These are phyloP conservation scores for Microcebus ravelobensis DNA, from an alignment of 2,113 vertebrate genomes.

Conservation along the genomic window DNA sequence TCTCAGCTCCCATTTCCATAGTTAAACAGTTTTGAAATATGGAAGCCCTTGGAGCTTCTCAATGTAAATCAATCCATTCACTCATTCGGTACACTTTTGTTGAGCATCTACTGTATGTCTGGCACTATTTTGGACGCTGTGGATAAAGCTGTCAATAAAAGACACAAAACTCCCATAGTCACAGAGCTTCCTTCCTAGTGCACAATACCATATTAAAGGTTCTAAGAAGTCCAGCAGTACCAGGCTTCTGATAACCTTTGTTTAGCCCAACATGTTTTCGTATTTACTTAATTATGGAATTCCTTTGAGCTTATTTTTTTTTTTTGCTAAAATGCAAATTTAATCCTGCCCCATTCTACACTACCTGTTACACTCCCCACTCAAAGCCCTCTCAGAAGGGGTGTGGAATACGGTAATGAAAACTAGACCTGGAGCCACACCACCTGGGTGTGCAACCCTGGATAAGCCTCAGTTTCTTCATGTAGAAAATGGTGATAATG, in stretches of 20 bases:
- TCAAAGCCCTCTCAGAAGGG: background rate
- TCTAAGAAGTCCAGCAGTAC: background rate
- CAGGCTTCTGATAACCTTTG: background rate
- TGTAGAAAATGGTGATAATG: background rate
- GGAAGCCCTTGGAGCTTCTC: background rate
- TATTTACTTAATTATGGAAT: background rate
- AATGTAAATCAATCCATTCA: background rate
- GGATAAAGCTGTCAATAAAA: background rate
- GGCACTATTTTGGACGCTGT: background rate
- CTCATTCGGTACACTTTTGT: background rate
- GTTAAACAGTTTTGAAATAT: background rate
- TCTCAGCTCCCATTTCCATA: background rate
- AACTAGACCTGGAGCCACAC: background rate
- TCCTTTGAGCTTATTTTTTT: background rate
- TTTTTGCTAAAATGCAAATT: constrained; percentile 14
- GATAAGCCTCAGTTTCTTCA: background rate
- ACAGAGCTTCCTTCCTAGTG: background rate
- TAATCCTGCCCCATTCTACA: background rate
- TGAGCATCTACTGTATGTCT: background rate
- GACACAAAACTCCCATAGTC: background rate
- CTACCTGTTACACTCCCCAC: background rate
- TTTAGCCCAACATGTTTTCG: background rate
- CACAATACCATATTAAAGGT: background rate
- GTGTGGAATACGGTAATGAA: background rate
- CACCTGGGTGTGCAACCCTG: background rate